Conservation (phyloP, 2,113 vertebrate species). For the Hypomesus transpacificus region DNA sequence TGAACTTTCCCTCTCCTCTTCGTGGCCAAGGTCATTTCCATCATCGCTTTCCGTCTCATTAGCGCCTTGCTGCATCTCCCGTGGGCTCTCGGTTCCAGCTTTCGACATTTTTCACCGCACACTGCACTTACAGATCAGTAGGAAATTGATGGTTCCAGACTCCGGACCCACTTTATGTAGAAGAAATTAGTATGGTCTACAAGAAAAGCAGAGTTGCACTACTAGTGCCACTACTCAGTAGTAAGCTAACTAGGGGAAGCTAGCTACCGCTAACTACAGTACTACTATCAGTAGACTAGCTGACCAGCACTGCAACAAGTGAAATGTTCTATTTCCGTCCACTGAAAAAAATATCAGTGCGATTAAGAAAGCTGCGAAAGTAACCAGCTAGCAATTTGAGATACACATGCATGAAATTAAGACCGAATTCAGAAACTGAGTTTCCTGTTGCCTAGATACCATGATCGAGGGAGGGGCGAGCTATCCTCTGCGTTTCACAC, state of each 20-base stretch:
- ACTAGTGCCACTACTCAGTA: too few species aligned
- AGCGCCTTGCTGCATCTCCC: neutral
- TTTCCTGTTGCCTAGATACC: slow-evolving; percentile 64
- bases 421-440: neutral
- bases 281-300: too few species aligned
- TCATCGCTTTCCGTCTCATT: neutral
- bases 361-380: too few species aligned
- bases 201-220: too few species aligned
- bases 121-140: neutral
- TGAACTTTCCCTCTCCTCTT: neutral
- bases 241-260: too few species aligned
- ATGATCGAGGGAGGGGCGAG: neutral
- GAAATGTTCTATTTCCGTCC: too few species aligned
- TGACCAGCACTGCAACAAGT: too few species aligned
- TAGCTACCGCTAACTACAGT: too few species aligned
- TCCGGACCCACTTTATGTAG: neutral
- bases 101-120: slow-evolving; percentile 32
- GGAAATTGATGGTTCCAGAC: neutral
- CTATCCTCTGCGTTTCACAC: too few species aligned
- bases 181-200: too few species aligned
- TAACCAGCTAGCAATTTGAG: neutral
- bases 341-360: too few species aligned
- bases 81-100: neutral
- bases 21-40: slow-evolving; percentile 13
- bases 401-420: neutral